Percentiles rank a stretch among this genome's conserved stretches.
These are phyloP conservation scores for Gymnodraco acuticeps DNA, from an alignment of 2,797 vertebrate genomes.

Conservation along the genomic window DNA sequence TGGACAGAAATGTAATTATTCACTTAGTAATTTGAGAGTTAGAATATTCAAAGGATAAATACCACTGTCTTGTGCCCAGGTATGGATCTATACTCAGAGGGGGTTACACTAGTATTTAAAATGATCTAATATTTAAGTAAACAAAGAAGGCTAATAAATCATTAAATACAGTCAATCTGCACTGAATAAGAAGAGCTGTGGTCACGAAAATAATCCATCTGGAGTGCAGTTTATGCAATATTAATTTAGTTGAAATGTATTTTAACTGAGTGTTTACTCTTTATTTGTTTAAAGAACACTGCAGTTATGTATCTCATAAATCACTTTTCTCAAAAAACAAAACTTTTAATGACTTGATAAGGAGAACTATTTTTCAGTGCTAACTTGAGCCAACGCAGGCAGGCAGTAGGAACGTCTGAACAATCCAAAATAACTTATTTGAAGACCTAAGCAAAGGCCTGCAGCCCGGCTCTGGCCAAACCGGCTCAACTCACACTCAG, in stretches of 20 bases:
- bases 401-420: conserved; percentile 31
- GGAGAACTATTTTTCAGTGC: conserved; percentile 1
- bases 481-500: conserved; percentile 29
- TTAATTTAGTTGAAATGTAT: not conserved
- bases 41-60: not conserved
- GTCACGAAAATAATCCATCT: not conserved
- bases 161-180: conserved; percentile 1
- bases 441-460: conserved; percentile 17
- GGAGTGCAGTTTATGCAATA: not conserved
- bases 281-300: not conserved
- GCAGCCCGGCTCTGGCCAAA: conserved; percentile 14
- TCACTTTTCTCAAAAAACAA: not conserved
- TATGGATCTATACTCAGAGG: not conserved
- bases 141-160: not conserved
- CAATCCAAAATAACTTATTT: conserved; percentile 37
- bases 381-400: conserved; percentile 7
- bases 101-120: not conserved
- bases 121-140: not conserved
- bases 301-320: not conserved
- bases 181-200: not conserved
- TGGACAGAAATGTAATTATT: not conserved
- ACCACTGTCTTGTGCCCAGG: not conserved
- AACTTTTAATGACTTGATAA: not conserved
- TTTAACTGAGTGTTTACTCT: not conserved
- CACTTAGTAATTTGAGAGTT: not conserved